Base-by-base conservation (phyloP, 2,113 vertebrate genomes). In the Spheniscus mendiculus region DNA sequence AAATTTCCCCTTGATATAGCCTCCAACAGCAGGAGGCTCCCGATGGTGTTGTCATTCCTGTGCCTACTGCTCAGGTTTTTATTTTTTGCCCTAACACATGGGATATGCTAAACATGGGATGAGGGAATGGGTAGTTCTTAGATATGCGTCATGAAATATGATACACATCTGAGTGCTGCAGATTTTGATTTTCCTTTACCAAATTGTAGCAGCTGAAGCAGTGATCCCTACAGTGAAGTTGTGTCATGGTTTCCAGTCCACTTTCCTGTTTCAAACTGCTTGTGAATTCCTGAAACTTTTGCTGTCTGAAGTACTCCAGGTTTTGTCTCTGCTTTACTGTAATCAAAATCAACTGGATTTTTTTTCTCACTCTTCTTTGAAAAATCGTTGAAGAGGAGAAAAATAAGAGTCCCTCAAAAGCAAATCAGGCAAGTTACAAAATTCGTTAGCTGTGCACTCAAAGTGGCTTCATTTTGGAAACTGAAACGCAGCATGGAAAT, bases 51-150 rank as follows among this genome's bases (percentile, higher is more conserved):
- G 97, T 97, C 95, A 96, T 98, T 95, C 91, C 97, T 19, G 2
- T 86, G 87, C 98, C 97, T 98, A 98, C 97, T 98, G 97, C 94
- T 98, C 94, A 84, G 52, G 96, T 95, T 98, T 97, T 97, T 97
- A 95, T 97, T 90, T 87, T 91, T 92, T 97, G 73, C 89, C 91
- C 79, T 96, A 94, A 91, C 85, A 81, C 91, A 74, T 82, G 80
- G 80, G 87, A 90, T 83, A 96, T 66, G 78, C 87, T 92, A 84
- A 90, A 90, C 90, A 93, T 3, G 44, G 89, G 52, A 74, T 6
- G 16, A 92, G 61, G 58, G 47, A 84, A 96, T 85, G 83, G 76
- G 45, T 79, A 50, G 40, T 80, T 95, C 73, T 91, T 87, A 62
- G 65, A 77, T 89, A 80, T 53, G 63, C 59, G 5, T 95, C 82